These are phyloP conservation scores for Drosophila siamana DNA, from an alignment of 2,888 invertebrate genomes.

Conservation along the genomic window DNA sequence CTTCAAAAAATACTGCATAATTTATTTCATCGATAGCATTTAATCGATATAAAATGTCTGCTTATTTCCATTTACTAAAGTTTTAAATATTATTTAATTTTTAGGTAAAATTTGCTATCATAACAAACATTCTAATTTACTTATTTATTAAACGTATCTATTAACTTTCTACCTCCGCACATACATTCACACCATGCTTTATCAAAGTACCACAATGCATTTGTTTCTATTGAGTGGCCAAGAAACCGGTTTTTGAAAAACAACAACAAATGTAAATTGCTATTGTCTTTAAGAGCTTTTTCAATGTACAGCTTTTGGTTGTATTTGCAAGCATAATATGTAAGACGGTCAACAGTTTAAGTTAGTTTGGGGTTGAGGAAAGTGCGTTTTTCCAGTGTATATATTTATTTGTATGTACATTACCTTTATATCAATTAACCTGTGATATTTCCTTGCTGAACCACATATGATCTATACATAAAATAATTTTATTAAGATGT, in stretches of 20 bases:
- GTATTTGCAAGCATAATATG: constrained; percentile 23
- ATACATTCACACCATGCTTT: neutral
- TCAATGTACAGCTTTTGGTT: constrained; percentile 32
- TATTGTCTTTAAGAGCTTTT: constrained; percentile 52
- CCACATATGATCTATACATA: neutral
- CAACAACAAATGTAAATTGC: constrained; percentile 19
- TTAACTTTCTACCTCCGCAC: constrained; percentile 8
- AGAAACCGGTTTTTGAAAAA: constrained; percentile 53
- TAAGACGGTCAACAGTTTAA: constrained; percentile 39
- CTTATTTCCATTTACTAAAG: neutral
- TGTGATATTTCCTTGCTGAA: neutral
- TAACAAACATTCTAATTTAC: neutral
- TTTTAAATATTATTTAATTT: neutral
- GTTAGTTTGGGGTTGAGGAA: constrained; percentile 38
- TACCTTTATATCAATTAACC: neutral
- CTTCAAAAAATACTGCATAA: neutral
- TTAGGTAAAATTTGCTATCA: neutral
- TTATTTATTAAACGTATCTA: neutral
- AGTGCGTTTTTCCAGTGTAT: constrained; percentile 28
- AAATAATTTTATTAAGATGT: neutral
- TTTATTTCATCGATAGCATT: neutral
- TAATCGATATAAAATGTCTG: neutral
- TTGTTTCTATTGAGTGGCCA: constrained; percentile 38
- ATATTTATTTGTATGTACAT: neutral
- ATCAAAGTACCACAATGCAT: constrained; percentile 5